A percentile compares a stretch with the other conserved stretches of the same genome.
Conservation (phyloP, 2,113 vertebrate genomes). For the Microcebus lehilahytsara region DNA sequence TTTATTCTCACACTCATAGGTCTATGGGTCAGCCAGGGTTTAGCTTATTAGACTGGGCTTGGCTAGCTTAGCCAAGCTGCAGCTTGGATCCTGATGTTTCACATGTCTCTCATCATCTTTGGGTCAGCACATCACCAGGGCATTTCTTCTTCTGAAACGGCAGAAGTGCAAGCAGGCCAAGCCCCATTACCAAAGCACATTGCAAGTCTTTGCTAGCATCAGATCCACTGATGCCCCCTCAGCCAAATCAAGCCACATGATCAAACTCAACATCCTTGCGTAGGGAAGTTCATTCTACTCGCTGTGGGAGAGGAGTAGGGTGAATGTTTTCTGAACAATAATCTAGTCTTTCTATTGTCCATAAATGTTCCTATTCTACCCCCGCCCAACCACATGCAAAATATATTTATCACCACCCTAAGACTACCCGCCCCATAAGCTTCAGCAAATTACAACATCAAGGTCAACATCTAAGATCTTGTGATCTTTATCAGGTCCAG, state of each 20-base stretch:
- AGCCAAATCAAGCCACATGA: background rate
- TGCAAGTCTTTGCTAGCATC: background rate
- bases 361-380: background rate
- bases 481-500: background rate
- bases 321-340: background rate
- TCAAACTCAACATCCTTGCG: background rate
- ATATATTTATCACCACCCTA: background rate
- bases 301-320: background rate
- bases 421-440: background rate
- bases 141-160: background rate
- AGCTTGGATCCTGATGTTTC: background rate
- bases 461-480: background rate
- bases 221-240: background rate
- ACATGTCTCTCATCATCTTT: background rate
- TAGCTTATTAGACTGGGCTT: background rate
- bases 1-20: background rate
- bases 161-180: background rate
- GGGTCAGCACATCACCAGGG: background rate
- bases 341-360: background rate
- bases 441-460: background rate
- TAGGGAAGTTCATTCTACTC: background rate
- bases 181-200: background rate
- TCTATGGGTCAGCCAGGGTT: background rate
- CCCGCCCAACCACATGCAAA: background rate
- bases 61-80: background rate